A percentile compares a stretch with the other conserved stretches of the same genome.
Conservation (phyloP, 1,140 invertebrate species). For the Pseudomyrmex gracilis region DNA sequence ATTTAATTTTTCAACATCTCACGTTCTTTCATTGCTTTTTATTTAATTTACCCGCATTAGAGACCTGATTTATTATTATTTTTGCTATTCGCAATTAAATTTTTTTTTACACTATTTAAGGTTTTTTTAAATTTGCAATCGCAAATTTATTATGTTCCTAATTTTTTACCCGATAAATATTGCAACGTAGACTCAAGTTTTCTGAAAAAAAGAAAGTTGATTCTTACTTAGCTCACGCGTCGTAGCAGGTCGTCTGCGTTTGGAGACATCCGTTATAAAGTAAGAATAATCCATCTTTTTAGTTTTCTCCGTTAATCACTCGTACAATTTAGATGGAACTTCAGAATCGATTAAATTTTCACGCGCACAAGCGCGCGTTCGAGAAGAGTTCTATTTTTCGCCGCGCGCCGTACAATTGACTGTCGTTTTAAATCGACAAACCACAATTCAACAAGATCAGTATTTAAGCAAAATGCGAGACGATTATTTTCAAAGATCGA, state of each 20-base stretch:
- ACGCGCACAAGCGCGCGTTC: not conserved
- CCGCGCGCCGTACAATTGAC: not conserved
- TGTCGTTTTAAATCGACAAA: not conserved
- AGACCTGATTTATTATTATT: no score
- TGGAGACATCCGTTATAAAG: slow-evolving; percentile 81
- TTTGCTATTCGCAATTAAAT: no score
- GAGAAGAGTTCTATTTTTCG: not conserved
- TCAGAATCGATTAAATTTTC: no score
- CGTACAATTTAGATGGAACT: no score
- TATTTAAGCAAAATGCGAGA: not conserved
- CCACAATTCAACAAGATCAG: not conserved
- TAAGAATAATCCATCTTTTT: slow-evolving; percentile 79
- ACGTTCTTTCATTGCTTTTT: no score
- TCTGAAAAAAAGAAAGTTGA: not conserved
- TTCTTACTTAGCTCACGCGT: slow-evolving; percentile 83
- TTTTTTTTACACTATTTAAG: no score
- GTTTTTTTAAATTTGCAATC: no score
- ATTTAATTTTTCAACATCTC: no score
- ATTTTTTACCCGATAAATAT: not conserved
- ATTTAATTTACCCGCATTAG: no score
- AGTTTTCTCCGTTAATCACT: not conserved
- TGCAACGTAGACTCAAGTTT: not conserved
- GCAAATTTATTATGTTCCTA: not conserved
- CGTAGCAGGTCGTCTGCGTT: slow-evolving; percentile 77
- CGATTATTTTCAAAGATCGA: not conserved